These are phyloP conservation scores for Drosophila paramelanica DNA, from an alignment of 2,888 invertebrate species.

Conservation along the genomic window DNA sequence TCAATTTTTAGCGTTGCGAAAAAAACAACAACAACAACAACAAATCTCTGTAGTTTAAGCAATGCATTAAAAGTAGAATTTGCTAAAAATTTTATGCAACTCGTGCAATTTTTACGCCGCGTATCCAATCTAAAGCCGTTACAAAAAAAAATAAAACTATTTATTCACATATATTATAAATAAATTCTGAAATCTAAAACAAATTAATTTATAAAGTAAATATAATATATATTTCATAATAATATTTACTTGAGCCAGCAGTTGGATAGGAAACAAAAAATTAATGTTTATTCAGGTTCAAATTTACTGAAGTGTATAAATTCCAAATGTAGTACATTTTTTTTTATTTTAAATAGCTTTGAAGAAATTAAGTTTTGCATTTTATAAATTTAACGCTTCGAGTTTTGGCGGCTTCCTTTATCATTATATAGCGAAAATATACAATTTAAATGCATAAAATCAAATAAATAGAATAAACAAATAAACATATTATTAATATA, in stretches of 20 bases:
- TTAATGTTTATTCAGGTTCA: no score
- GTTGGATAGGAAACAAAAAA: no score
- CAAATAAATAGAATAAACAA: no score
- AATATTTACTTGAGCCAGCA: neutral
- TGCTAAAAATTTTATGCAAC: conserved; percentile 48
- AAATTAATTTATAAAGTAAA: neutral
- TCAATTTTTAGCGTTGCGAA: conserved; percentile 27
- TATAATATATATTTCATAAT: neutral
- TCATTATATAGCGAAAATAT: no score
- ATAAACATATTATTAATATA: no score
- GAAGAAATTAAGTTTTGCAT: no score
- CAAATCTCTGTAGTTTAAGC: conserved; percentile 14
- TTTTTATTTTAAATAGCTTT: no score
- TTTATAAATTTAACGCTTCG: no score
- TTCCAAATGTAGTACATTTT: no score
- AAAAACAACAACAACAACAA: conserved; percentile 6
- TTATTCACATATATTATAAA: neutral
- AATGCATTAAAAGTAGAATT: conserved; percentile 28
- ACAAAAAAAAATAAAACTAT: neutral
- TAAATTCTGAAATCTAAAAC: neutral
- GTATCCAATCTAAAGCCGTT: neutral
- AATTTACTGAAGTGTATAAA: no score
- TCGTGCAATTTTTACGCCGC: conserved; percentile 31
- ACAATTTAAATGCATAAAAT: no score
- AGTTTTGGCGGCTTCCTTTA: no score